Percentiles rank a stretch among this genome's conserved stretches.
Evolutionary conservation across 2,797 vertebrate species (phyloP).

Genomic region (Premnoplex brunnescens): DNA sequence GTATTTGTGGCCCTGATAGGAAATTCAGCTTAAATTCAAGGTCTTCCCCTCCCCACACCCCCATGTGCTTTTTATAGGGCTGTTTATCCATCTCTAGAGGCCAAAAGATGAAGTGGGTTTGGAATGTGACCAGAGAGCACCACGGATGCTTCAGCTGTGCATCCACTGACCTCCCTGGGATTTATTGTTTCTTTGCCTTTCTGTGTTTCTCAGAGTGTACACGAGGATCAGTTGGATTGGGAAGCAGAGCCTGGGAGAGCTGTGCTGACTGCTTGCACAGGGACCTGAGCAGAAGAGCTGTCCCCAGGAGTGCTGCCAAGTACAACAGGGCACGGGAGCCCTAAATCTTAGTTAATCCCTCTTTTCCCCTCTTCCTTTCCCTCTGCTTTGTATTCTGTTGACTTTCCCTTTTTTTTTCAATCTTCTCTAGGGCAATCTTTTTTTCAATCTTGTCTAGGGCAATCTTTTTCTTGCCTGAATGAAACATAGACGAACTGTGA

Average conservation of each 20-base stretch:
- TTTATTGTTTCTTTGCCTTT: slow-evolving; percentile 46
- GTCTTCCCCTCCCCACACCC: slow-evolving; percentile 19
- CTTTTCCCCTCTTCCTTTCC: neutral
- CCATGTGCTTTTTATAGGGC: slow-evolving; percentile 45
- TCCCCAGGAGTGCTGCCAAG: neutral
- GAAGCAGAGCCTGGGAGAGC: neutral
- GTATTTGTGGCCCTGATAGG: neutral
- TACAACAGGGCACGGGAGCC: neutral
- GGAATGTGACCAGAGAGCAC: slow-evolving; percentile 34
- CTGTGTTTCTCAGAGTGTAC: neutral
- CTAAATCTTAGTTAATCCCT: neutral
- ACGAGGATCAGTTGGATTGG: neutral
- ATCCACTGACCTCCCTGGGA: slow-evolving; percentile 18
- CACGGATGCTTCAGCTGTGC: neutral
- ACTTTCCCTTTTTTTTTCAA: neutral
- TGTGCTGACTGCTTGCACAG: neutral
- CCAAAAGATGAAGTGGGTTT: neutral
- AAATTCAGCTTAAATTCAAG: slow-evolving; percentile 26
- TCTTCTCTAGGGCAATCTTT: neutral
- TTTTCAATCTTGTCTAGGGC: neutral
- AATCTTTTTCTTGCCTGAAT: neutral
- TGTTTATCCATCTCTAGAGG: slow-evolving; percentile 23
- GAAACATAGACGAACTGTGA: neutral
- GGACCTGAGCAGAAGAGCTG: neutral
- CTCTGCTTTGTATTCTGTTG: neutral